phyloP scores from a whole-genome alignment of 2,113 vertebrate genomes.

The Antechinus flavipes region DNA sequence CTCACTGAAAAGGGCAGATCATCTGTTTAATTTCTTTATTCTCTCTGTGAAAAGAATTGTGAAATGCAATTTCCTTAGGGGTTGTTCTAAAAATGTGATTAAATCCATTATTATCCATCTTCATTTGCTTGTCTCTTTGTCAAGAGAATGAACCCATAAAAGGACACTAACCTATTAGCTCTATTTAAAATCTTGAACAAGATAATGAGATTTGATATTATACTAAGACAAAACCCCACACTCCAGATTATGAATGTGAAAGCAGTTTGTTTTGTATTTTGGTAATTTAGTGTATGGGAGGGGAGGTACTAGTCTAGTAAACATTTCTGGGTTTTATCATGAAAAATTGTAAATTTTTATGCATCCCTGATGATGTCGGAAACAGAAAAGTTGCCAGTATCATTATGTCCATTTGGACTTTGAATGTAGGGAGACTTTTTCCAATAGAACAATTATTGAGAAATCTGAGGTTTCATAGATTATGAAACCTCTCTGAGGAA shows the following conservation, averaged over 20 bases:
- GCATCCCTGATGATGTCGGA: constrained; percentile 15
- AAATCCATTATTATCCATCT: background rate
- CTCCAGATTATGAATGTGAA: constrained; percentile 11
- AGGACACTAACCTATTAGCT: background rate
- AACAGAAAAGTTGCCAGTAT: constrained; percentile 20
- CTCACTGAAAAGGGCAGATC: background rate
- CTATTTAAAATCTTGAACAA: background rate
- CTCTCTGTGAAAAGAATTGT: constrained; percentile 23
- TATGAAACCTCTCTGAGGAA: constrained; percentile 13
- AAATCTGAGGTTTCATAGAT: constrained; percentile 47
- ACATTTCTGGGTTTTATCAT: constrained; percentile 37
- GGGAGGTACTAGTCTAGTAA: constrained; percentile 1
- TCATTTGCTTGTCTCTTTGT: background rate
- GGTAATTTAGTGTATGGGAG: background rate
- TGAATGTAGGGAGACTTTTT: constrained; percentile 33
- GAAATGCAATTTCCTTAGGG: constrained; percentile 29
- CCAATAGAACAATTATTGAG: constrained; percentile 16
- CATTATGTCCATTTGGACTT: constrained; percentile 11
- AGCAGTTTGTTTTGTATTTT: constrained; percentile 9
- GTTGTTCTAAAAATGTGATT: background rate
- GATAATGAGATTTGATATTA: background rate
- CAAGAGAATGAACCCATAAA: background rate
- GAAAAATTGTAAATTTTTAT: background rate
- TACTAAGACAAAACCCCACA: background rate
- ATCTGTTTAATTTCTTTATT: background rate